Evolutionary conservation across 2,797 vertebrate genomes (phyloP).

Genomic region (Notoglanidium macrostoma): DNA sequence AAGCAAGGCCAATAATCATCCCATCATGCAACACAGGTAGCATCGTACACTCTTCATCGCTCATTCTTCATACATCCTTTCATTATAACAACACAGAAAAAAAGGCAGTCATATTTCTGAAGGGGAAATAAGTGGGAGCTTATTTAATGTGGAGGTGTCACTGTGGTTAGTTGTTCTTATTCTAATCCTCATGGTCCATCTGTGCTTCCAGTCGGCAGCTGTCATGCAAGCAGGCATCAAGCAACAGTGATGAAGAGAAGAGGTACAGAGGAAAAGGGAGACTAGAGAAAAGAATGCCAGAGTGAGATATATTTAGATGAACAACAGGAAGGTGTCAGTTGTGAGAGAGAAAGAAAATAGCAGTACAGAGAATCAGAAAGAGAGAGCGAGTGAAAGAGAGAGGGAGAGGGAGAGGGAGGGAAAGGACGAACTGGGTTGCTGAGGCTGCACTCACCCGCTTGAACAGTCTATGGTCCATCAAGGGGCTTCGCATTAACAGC

Average conservation of each 20-base stretch:
- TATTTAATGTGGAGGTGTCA: constrained; percentile 72
- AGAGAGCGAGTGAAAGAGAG: constrained; percentile 54
- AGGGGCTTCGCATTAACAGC: constrained; percentile 97
- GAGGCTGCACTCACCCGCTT: constrained; percentile 99
- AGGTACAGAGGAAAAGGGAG: constrained; percentile 58
- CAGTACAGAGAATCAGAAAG: constrained; percentile 59
- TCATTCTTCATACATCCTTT: constrained; percentile 60
- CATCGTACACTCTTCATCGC: constrained; percentile 59
- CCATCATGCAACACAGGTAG: constrained; percentile 77
- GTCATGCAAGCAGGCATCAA: constrained; percentile 99
- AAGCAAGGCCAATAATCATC: constrained; percentile 71
- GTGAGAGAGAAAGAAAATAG: constrained; percentile 67
- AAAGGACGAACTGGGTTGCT: constrained; percentile 86
- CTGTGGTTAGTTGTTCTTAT: constrained; percentile 81
- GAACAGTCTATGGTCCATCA: constrained; percentile 99
- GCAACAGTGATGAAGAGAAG: constrained; percentile 78
- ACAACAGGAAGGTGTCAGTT: constrained; percentile 18
- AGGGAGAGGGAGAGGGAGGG: constrained; percentile 34
- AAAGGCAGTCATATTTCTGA: constrained; percentile 53
- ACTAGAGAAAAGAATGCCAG: constrained; percentile 71
- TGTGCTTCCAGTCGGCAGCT: constrained; percentile 87
- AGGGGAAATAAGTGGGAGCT: constrained; percentile 54
- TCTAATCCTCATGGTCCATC: constrained; percentile 74
- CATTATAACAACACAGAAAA: constrained; percentile 64
- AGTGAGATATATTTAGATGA: constrained; percentile 67